Evolutionary conservation across 1,140 invertebrate species (phyloP), one percentile per base, ranked within the genome.

Genomic region (Bacillus rossius): DNA sequence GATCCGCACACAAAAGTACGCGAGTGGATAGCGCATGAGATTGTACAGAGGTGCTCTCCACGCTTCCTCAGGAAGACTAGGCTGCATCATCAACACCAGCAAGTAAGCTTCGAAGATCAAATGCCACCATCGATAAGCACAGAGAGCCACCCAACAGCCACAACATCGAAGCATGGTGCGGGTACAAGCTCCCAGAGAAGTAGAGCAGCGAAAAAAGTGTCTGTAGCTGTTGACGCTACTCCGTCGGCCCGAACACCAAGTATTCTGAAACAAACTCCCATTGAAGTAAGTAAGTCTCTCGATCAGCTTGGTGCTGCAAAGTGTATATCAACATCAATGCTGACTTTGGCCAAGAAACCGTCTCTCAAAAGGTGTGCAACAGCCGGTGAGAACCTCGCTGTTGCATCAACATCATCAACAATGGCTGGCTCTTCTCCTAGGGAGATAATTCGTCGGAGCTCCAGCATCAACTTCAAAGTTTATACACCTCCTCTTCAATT

Each of bases 1-100:
- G 89, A 91, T 67, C 86, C 89, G 0, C 86, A 91, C 65, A 86
- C 88, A 10, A 91, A 91, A 77, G 89, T 92, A 2, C 80, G 84
- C 55, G 87, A 91, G 55, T 92, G 89, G 89, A 92, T 92, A 62
- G 82, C 87, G 2, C 79, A 87, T 61, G 86, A 87, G 74, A 83
- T 62, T 4, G 54, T 59, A 8, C 41, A 60, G 5, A 26, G 83
- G 69, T 86, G 82, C 66, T 87, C 85, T 16, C 87, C 86, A 2
- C 78, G 76, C 57, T 82, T 84, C 65, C 66, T 84, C 20, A 73
- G 81, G 53, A 76, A 75, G 75, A 71, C 1, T 67, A 73, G 14
- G 71, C 75, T 49, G 14, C 48, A 50, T 8, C 1, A 17, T 7
- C 48, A 50, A 3, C 23, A 29, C 19, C 48, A 50, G n/a, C 48